Percentiles rank a stretch among this genome's conserved stretches.
These are phyloP conservation scores for Petromus typicus DNA, from an alignment of 2,113 vertebrate species.

Conservation along the genomic window DNA sequence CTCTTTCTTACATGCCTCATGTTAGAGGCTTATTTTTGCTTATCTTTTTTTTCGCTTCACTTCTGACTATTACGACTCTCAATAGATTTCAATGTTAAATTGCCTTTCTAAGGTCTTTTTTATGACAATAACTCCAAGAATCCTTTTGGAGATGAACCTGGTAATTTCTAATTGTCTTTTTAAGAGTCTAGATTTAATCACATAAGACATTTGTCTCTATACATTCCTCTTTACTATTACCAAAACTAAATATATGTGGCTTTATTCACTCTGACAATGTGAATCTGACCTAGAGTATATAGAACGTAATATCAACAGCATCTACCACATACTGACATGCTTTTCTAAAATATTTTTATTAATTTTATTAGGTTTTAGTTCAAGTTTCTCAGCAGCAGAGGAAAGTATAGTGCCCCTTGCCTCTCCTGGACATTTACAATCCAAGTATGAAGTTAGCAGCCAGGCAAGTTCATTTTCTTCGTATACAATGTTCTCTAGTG, in stretches of 20 bases:
- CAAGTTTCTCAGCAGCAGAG: constrained; percentile 96
- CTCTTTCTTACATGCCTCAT: not conserved
- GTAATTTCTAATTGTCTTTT: not conserved
- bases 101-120: constrained; percentile 19
- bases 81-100: not conserved
- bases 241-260: not conserved
- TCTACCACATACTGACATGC: not conserved
- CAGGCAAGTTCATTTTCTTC: constrained; percentile 88
- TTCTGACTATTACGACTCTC: not conserved
- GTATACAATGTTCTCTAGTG: constrained; percentile 42
- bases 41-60: not conserved
- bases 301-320: not conserved
- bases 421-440: constrained; percentile 89
- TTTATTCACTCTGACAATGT: not conserved
- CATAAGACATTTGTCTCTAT: not conserved
- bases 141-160: not conserved
- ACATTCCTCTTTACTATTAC: not conserved
- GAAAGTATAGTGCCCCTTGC: constrained; percentile 90
- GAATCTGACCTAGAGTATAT: constrained; percentile 30
- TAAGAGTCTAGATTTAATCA: not conserved
- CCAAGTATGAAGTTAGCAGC: constrained; percentile 94
- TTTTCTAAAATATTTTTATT: constrained; percentile 43
- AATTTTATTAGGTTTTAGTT: constrained; percentile 92
- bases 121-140: not conserved
- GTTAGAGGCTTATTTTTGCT: not conserved